Evolutionary conservation across 1,140 invertebrate species (phyloP), one percentile per base, ranked within the genome.

Genomic region (Ips nitidus): DNA sequence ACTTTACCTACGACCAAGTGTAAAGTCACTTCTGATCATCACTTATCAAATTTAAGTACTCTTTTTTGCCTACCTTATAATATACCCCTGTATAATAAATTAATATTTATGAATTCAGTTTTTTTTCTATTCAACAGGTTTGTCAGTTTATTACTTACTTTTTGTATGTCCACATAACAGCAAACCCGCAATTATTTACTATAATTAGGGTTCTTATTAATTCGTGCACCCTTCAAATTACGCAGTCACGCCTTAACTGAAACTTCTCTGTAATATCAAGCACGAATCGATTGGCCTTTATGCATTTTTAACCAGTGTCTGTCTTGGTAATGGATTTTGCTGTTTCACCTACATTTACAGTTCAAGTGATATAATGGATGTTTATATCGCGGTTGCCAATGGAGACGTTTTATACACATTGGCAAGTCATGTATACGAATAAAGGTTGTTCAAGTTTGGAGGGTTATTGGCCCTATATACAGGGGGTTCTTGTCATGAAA

Each of bases 381-480:
- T 50, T 50, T 50, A 50, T 50, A 50, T 50, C 45, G 45, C 6
- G 45, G 45, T 50, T 50, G 45, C 45, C 45, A 50, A 22, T 22
- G 22, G 45, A 50, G 22, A 50, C 45, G 45, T 50, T 50, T 50
- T 50, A 50, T 2, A 22, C 22, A 22, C 22, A 22, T 22, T 22
- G 22, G 22, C 22, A 22, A 22, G 22, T 22, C 22, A 22, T 22
- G 22, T 22, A 22, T 22, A 22, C 22, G 22, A 22, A 22, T 22
- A 22, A 22, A 22, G 22, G 22, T 22, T 22, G 22, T 22, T 22
- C 22, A 22, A 22, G 22, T 22, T 22, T 22, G 22, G 22, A 22
- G 22, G 22, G 22, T 22, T 22, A 22, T 22, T 22, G 22, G 22
- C 22, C 22, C 22, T 22, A 22, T 22, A 22, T 22, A 22, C 22